Evolutionary conservation across 2,113 vertebrate species (phyloP).

Genomic region (Petrocephalus microphthalmus): DNA sequence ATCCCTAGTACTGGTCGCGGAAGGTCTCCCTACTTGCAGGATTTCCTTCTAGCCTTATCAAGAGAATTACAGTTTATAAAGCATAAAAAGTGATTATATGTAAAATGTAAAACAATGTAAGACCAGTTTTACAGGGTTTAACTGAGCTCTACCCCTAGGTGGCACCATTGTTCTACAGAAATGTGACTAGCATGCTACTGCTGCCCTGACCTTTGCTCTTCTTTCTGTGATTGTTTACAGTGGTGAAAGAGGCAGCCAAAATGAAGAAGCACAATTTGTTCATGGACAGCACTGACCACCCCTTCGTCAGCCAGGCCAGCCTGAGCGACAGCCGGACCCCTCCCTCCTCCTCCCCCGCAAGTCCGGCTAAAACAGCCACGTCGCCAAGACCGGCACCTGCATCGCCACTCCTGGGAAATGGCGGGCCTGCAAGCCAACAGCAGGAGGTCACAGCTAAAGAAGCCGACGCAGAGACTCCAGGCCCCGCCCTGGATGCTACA

Average conservation of each 20-base stretch:
- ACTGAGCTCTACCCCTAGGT: neutral
- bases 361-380: constrained; percentile 45
- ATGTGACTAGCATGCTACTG: neutral
- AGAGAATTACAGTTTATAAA: neutral
- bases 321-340: constrained; percentile 63
- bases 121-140: neutral
- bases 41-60: neutral
- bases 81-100: neutral
- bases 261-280: constrained; percentile 79
- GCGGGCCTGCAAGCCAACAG: constrained; percentile 8
- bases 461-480: neutral
- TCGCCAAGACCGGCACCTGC: constrained; percentile 15
- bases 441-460: neutral
- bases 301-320: constrained; percentile 70
- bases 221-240: constrained; percentile 40
- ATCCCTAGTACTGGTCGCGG: neutral
- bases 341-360: constrained; percentile 57
- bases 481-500: neutral
- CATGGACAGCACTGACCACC: constrained; percentile 64
- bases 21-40: neutral
- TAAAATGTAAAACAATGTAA: too few relatives aligned
- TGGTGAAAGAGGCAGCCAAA: constrained; percentile 74
- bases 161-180: neutral
- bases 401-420: constrained; percentile 9
- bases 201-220: neutral